Evolutionary conservation across 2,888 invertebrate genomes (phyloP).

Genomic region (Nemotelus pantherinus): DNA sequence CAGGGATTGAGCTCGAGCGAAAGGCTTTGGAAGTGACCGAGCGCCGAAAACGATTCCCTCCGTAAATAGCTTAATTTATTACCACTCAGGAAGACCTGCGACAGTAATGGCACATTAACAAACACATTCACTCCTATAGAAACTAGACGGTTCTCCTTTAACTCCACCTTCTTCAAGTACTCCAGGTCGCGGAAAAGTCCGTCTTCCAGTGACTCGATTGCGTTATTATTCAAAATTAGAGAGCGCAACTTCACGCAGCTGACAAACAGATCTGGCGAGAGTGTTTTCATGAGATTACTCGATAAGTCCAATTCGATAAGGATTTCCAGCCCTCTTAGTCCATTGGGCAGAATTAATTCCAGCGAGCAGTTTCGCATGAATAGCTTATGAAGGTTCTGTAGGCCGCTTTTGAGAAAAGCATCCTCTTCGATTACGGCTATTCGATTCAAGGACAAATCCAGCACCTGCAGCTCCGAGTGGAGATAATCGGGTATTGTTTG

Average conservation of each 20-base stretch:
- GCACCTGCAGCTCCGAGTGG: slow-evolving; percentile 75
- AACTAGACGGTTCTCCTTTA: slow-evolving; percentile 79
- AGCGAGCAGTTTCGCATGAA: slow-evolving; percentile 78
- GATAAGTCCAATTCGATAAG: slow-evolving; percentile 85
- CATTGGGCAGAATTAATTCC: slow-evolving; percentile 73
- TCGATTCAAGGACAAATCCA: slow-evolving; percentile 77
- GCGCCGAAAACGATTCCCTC: slow-evolving; percentile 71
- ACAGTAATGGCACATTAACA: slow-evolving; percentile 73
- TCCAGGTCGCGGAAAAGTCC: slow-evolving; percentile 78
- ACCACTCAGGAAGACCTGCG: slow-evolving; percentile 75
- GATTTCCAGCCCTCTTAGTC: slow-evolving; percentile 78
- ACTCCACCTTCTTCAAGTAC: slow-evolving; percentile 78
- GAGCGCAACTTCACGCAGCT: slow-evolving; percentile 77
- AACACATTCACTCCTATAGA: slow-evolving; percentile 77
- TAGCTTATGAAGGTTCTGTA: slow-evolving; percentile 84
- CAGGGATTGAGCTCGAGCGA: slow-evolving; percentile 84
- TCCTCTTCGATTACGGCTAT: slow-evolving; percentile 72
- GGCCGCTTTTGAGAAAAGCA: slow-evolving; percentile 74
- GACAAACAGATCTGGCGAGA: slow-evolving; percentile 76
- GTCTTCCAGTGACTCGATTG: slow-evolving; percentile 75
- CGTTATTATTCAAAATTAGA: slow-evolving; percentile 78
- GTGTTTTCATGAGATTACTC: slow-evolving; percentile 72
- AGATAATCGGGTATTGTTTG: slow-evolving; percentile 76
- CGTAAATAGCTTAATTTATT: slow-evolving; percentile 78
- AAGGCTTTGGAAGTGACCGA: slow-evolving; percentile 76